Base-by-base conservation (phyloP, 2,888 invertebrate species). In the Perithous albicinctus region DNA sequence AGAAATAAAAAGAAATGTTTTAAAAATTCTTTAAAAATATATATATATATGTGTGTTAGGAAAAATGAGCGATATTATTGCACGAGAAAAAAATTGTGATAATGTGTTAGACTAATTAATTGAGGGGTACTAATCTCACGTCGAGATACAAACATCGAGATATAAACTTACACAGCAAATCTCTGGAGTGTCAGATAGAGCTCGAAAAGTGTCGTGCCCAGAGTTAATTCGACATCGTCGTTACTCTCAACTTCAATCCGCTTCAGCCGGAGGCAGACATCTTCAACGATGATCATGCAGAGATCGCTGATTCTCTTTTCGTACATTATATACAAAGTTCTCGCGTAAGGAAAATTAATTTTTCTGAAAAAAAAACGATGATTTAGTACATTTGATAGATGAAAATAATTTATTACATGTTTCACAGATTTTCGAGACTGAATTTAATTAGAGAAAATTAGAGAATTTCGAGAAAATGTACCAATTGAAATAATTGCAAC, bases 171-270 rank as follows among this genome's bases (percentile, higher is more conserved):
- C 95, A 95, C 94, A 54, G 96, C 94, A 93, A 98, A 98, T 93
- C 98, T 96, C 92, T 98, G 98, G 73, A 99, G 93, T 0, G 97
- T 96, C 84, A 99, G 94, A 93, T 99, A 99, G 7, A 99, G 94
- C 92, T 99, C 98, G 92, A 99, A 98, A 67, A 99, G 93, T 1
- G 97, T 96, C 0, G 98, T 98, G 0, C 98, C 98, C 94, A 97
- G 96, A 1, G 95, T 95, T 48, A 97, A 93, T 12, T 96, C 96
- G 3, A 94, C 94, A 0, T 94, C 93, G 0, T 93, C 90, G 0
- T 94, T 92, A 0, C 93, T 88, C 0, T 94, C 94, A 8, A 94
- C 94, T 84, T 93, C 92, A 18, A 95, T 91, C n/a, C 85, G 80
- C 90, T 97, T 97, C 70, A 98, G 93, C 85, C 95, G 95, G 82